Base-by-base conservation (phyloP, 1,140 invertebrate genomes). In the Archivesica marissinica region DNA sequence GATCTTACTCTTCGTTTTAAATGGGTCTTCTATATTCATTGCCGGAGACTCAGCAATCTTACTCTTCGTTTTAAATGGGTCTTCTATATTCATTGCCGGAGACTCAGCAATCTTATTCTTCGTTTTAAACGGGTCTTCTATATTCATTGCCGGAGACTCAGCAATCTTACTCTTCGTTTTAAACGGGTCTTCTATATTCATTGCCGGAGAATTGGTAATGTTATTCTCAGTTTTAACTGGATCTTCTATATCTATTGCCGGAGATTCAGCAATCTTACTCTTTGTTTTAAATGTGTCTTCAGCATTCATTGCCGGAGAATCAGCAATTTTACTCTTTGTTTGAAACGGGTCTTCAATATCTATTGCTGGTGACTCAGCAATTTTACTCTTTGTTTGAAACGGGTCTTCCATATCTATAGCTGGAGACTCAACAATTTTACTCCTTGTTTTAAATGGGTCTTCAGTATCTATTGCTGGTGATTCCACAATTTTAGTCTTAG, bases 361-460 rank as follows among this genome's bases (percentile, higher is more conserved):
- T 17, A 50, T 72, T 0, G 79, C 64, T 20, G 79, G 79, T 9
- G 79, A 81, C 1, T 64, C 50, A 15, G 64, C 44, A 13, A 81
- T n/a, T 52, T 81, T 81, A n/a, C 41, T 38, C 50, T 54, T 81
- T 3, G 64, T 25, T 23, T 70, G 64, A 56, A 81, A 81, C 25
- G 79, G 79, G 38, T 81, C 72, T 1, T 25, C 50, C 0, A 35
- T 44, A 1, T 44, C 76, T 39, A 72, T 81, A 0, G 2, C 28
- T 2, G 64, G 64, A 20, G 79, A 68, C 9, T 38, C 44, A 50
- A 4, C 20, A 2, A 81, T 44, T 11, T 66, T 66, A 28, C 79
- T 52, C 39, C 52, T 52, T 0, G 79, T 23, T 56, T 81, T 81
- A 30, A 81, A 81, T 39, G 79, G 79, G 44, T 81, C 79, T 72